Conservation (phyloP, 2,888 invertebrate species). For the Catonia carolina region DNA sequence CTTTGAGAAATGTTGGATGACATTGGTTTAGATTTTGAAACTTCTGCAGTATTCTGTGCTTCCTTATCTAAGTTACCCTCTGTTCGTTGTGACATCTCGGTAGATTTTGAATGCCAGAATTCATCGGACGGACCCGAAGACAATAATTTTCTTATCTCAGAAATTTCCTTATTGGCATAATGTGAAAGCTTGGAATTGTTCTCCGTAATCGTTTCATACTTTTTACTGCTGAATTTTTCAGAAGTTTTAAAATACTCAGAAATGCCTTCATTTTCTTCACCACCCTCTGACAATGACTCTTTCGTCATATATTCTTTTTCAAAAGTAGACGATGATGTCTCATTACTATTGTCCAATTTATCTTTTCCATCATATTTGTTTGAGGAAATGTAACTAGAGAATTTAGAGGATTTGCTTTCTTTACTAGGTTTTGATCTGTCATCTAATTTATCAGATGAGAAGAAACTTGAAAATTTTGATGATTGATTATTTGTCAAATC, state of each 20-base stretch:
- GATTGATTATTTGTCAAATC: too few relatives aligned
- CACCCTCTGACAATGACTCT: not conserved
- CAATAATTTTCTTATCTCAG: constrained; percentile 5
- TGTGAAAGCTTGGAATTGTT: not conserved
- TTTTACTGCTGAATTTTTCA: not conserved
- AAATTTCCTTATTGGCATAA: constrained; percentile 5
- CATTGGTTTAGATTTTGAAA: too few relatives aligned
- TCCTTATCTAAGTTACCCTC: too few relatives aligned
- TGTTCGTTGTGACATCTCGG: too few relatives aligned
- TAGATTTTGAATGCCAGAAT: too few relatives aligned
- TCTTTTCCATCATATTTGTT: not conserved
- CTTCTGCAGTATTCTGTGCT: too few relatives aligned
- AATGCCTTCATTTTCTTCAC: not conserved
- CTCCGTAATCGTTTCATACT: not conserved
- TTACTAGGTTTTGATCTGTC: too few relatives aligned
- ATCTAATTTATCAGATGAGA: too few relatives aligned
- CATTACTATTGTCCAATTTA: not conserved
- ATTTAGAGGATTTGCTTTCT: too few relatives aligned
- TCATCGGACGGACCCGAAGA: not conserved
- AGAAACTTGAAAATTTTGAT: too few relatives aligned
- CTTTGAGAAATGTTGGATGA: too few relatives aligned
- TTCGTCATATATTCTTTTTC: not conserved
- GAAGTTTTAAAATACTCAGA: not conserved
- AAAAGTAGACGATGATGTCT: not conserved
- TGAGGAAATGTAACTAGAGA: not conserved